A percentile compares a stretch with the other conserved stretches of the same genome.
phyloP scores from a whole-genome alignment of 2,797 vertebrate genomes.

The Odontamblyopus rebecca region DNA sequence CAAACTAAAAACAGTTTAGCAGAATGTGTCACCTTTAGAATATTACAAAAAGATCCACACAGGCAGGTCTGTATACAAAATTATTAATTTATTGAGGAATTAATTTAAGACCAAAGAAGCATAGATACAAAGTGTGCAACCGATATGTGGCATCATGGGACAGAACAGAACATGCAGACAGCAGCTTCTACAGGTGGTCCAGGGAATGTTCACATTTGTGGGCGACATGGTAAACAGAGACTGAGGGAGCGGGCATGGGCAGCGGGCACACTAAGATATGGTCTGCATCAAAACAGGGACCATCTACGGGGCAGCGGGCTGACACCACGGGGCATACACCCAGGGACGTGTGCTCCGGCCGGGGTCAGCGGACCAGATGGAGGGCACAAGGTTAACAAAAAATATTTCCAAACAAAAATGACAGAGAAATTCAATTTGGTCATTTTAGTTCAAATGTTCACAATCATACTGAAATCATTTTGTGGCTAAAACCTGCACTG shows the following conservation, averaged over 20 bases:
- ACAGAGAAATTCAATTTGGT: background rate
- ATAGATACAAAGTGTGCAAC: conserved; percentile 6
- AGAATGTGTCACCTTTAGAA: too few species aligned
- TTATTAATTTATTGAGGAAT: conserved; percentile 12
- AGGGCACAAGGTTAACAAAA: background rate
- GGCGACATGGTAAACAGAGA: background rate
- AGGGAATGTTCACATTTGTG: background rate
- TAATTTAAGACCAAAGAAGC: background rate
- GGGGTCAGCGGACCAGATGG: background rate
- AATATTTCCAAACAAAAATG: background rate
- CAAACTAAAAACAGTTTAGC: too few species aligned
- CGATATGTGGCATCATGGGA: background rate
- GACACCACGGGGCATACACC: background rate
- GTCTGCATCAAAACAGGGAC: background rate
- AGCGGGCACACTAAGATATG: background rate
- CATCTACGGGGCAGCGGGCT: background rate
- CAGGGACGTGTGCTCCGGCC: background rate
- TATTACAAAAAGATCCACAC: background rate
- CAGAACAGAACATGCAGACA: background rate
- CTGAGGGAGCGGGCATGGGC: background rate
- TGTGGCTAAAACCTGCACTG: too few species aligned
- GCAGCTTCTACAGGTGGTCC: background rate
- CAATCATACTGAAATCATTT: too few species aligned
- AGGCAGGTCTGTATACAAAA: background rate
- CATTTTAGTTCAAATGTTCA: too few species aligned